A percentile compares a stretch with the other conserved stretches of the same genome.
phyloP scores from a whole-genome alignment of 2,888 invertebrate genomes.

The Epinotia brunnichana region DNA sequence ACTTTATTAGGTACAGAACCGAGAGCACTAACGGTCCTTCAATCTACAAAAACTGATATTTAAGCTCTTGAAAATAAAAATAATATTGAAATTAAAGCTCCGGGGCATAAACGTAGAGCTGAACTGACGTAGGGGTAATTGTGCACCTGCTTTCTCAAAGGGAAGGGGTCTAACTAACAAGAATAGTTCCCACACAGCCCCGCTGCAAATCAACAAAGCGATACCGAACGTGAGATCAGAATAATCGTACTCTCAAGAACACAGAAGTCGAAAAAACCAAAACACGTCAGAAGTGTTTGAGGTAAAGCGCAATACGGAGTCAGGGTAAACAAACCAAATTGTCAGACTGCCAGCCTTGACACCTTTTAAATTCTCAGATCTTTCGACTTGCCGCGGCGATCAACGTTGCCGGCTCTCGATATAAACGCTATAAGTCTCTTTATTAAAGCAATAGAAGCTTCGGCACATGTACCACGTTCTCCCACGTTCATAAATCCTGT shows the following conservation, averaged over 20 bases:
- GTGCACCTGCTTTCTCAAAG: slow-evolving; percentile 34
- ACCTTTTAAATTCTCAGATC: slow-evolving; percentile 40
- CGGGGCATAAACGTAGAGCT: slow-evolving; percentile 15
- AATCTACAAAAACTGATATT: slow-evolving; percentile 4
- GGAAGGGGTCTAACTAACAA: slow-evolving; percentile 21
- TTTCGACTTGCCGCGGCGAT: slow-evolving; percentile 25
- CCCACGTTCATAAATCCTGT: slow-evolving; percentile 58
- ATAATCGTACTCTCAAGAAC: slow-evolving; percentile 8
- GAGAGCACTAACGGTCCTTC: not conserved
- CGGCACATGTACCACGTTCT: slow-evolving; percentile 56
- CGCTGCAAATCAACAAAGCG: slow-evolving; percentile 13
- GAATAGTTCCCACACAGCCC: slow-evolving; percentile 27
- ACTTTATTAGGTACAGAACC: slow-evolving; percentile 19
- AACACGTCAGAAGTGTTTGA: slow-evolving; percentile 11
- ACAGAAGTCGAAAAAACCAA: slow-evolving; percentile 16
- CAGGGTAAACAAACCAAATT: slow-evolving; percentile 31
- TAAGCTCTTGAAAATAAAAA: not conserved
- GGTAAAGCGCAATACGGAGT: slow-evolving; percentile 15
- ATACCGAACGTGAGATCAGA: slow-evolving; percentile 14
- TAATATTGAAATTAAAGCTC: slow-evolving; percentile 12
- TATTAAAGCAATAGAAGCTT: slow-evolving; percentile 63
- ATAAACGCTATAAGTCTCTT: slow-evolving; percentile 56
- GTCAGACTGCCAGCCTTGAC: slow-evolving; percentile 36
- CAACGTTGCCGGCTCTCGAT: slow-evolving; percentile 22
- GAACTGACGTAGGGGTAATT: slow-evolving; percentile 23